Base-by-base conservation (phyloP, 30 jellyfish, hydroid and myxozoan genomes). In the Hydractinia symbiolongicarpus region DNA sequence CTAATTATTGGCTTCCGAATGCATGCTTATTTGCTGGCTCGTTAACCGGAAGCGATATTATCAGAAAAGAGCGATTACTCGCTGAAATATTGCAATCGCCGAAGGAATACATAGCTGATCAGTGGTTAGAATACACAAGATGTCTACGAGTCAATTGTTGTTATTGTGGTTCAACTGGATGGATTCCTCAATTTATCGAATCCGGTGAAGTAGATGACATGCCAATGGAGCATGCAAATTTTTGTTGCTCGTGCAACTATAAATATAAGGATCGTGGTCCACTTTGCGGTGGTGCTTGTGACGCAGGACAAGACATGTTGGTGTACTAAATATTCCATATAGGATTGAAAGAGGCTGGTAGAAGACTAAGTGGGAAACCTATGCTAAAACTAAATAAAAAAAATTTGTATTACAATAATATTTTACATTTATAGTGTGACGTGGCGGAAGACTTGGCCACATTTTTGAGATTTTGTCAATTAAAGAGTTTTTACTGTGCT, bases 1-100 rank as follows among this genome's bases (percentile, higher is more conserved):
- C 84, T 11, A 79, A 82, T 60, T 82, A 82, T 51, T 82, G 90
- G 90, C 72, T 82, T 55, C 85, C 82, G 52, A 67, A 64, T 14
- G 66, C 72, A 7, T 50, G 72, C 50, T 60, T 72, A 14, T 8
- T 54, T 57, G 54, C 20, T 3, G 76, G 58, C n/a, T 17, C 19
- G 69, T 13, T 67, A 17, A 58, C 3, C 15, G 78, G 51, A 15
- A 67, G 51, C 51, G 51, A 67, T 67, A 10, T 15, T 21, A 13
- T 15, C 14, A 10, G 51, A 15, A 67, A 67, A 58, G 17, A 17
- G 19, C 16, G 51, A 13, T 20, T 13, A 67, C n/a, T 71, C 56
- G 60, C 13, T 50, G 67, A 15, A 44, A 66, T 82, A 16, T 14
- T 78, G 4, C 15, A 17, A 14, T 44, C 70, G 5, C 89, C 89